Conservation (phyloP, 2,888 invertebrate species). For the Eupeodes luniger region DNA sequence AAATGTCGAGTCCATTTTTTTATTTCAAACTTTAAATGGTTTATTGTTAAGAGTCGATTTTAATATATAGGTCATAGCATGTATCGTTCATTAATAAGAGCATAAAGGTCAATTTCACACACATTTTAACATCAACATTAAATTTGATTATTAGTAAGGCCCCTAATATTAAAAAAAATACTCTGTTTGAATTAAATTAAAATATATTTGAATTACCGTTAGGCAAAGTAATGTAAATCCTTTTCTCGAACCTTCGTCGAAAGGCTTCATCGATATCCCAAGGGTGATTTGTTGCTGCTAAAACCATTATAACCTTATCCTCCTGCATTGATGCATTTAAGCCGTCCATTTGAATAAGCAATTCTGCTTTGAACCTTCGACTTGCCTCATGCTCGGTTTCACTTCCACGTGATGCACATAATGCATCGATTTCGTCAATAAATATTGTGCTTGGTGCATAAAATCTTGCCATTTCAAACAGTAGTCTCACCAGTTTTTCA, state of each 20-base stretch:
- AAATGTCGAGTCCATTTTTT: no score
- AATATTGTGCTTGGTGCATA: slow-evolving; percentile 96
- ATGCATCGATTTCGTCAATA: slow-evolving; percentile 95
- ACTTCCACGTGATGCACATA: slow-evolving; percentile 92
- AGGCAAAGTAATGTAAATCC: slow-evolving; percentile 94
- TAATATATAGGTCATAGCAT: no score
- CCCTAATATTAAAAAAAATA: no score
- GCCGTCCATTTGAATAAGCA: slow-evolving; percentile 96
- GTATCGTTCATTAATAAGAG: no score
- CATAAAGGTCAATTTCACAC: no score
- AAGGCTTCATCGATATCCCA: slow-evolving; percentile 97
- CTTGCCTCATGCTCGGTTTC: slow-evolving; percentile 96
- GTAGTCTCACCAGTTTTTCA: slow-evolving; percentile 92
- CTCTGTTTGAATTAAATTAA: no score
- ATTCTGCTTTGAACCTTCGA: slow-evolving; percentile 92
- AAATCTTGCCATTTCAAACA: slow-evolving; percentile 95
- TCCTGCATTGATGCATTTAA: slow-evolving; percentile 87
- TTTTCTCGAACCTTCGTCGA: slow-evolving; percentile 92
- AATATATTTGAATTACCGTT: slow-evolving; percentile 85
- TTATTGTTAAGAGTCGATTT: no score
- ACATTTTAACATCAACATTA: no score
- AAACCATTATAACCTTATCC: slow-evolving; percentile 91
- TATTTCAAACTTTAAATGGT: no score
- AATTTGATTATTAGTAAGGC: no score
- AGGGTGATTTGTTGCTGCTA: slow-evolving; percentile 96